Conservation (phyloP, 2,113 vertebrate genomes). For the Paradoxurus hermaphroditus region DNA sequence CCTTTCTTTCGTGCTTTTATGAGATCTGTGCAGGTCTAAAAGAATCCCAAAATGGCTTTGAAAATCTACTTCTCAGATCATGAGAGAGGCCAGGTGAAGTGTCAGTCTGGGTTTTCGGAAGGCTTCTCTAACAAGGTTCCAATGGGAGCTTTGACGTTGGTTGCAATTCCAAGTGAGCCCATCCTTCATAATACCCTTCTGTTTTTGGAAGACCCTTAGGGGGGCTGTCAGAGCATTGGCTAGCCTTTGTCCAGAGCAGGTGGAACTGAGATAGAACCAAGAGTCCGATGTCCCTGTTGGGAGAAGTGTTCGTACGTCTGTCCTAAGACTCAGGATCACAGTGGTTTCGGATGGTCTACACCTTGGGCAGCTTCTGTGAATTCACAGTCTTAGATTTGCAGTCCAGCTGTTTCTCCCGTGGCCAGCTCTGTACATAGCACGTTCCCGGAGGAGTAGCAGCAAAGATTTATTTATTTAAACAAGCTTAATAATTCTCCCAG, state of each 20-base stretch:
- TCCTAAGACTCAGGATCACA: rapidly evolving
- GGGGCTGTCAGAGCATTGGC: not conserved
- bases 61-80: not conserved
- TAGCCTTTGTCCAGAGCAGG: not conserved
- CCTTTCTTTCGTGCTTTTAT: not conserved
- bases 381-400: not conserved
- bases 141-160: not conserved
- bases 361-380: not conserved
- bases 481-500: not conserved
- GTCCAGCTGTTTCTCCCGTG: not conserved
- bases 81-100: not conserved
- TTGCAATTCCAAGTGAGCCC: not conserved
- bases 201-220: not conserved
- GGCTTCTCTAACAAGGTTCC: not conserved
- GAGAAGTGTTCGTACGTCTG: no score
- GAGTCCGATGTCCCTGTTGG: not conserved
- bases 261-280: not conserved
- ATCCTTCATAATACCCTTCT: not conserved
- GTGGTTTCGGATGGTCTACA: not conserved
- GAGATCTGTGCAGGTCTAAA: not conserved
- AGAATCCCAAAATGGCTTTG: not conserved
- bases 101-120: not conserved
- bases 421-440: not conserved
- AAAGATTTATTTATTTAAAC: not conserved
- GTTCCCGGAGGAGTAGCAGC: not conserved